Conservation (phyloP, 2,113 vertebrate species). For the Myocastor coypus region DNA sequence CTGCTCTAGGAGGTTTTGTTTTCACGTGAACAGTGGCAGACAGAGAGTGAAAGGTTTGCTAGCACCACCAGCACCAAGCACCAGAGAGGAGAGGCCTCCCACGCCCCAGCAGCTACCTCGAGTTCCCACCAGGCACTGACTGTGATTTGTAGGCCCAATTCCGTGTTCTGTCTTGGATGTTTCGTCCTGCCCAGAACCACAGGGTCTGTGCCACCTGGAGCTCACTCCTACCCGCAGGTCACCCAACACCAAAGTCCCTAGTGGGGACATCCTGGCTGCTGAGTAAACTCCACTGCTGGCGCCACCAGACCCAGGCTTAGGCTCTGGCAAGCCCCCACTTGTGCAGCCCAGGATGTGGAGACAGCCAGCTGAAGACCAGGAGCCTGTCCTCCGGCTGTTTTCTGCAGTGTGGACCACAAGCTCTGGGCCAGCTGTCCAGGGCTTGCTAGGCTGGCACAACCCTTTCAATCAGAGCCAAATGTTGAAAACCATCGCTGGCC, state of each 20-base stretch:
- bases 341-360: neutral
- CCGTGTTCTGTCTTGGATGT: too few relatives aligned
- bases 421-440: neutral
- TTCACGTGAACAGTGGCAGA: neutral
- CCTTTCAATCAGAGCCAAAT: slow-evolving; percentile 22
- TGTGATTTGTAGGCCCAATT: neutral
- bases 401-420: neutral
- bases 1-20: neutral
- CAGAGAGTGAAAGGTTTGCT: neutral
- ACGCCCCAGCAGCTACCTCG: neutral
- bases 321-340: rapidly evolving
- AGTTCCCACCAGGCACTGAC: rapidly evolving
- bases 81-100: rapidly evolving
- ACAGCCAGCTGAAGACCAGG: rapidly evolving
- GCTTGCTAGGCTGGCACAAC: slow-evolving; percentile 23
- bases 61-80: rapidly evolving
- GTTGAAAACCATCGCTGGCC: neutral
- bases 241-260: neutral
- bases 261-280: rapidly evolving
- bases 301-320: rapidly evolving
- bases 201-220: neutral
- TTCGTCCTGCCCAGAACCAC: neutral
- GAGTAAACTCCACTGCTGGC: rapidly evolving
- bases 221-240: neutral
- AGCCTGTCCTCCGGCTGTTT: neutral